Conservation (phyloP, 1,140 invertebrate species). For the Aleiodes sp. region DNA sequence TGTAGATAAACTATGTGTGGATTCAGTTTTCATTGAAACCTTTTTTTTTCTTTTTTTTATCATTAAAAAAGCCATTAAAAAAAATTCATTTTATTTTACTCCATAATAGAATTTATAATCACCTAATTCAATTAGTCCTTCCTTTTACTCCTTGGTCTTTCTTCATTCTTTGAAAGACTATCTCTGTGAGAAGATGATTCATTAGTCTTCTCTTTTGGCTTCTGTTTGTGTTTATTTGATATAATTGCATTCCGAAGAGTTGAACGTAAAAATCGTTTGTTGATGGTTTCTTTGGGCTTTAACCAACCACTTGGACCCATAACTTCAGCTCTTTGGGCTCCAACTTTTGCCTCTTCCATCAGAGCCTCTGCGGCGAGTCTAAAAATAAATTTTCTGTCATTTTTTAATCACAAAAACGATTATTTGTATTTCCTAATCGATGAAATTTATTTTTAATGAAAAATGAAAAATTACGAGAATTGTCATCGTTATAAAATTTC, state of each 20-base stretch:
- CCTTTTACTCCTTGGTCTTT: background rate
- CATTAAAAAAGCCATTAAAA: too few relatives aligned
- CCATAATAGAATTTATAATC: background rate
- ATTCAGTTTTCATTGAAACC: too few relatives aligned
- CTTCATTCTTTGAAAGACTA: background rate
- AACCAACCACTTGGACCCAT: constrained; percentile 73
- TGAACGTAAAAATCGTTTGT: constrained; percentile 70
- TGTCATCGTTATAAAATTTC: too few relatives aligned
- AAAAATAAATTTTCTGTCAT: background rate
- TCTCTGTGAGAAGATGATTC: background rate
- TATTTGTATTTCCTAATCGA: background rate
- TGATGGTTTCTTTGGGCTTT: constrained; percentile 69
- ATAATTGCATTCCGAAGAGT: constrained; percentile 58
- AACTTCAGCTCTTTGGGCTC: constrained; percentile 70
- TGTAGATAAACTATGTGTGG: too few relatives aligned
- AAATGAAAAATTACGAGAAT: too few relatives aligned
- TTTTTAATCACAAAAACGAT: background rate
- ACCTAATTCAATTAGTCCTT: background rate
- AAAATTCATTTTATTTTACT: too few relatives aligned
- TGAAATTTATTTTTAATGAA: too few relatives aligned
- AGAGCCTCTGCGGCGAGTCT: constrained; percentile 72
- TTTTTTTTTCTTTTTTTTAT: too few relatives aligned
- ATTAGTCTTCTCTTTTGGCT: constrained; percentile 37
- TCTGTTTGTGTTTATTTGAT: constrained; percentile 53
- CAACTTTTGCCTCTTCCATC: constrained; percentile 70